These are phyloP conservation scores for Ciona savignyi DNA, from an alignment of 23 tunicate species.

Conservation along the genomic window DNA sequence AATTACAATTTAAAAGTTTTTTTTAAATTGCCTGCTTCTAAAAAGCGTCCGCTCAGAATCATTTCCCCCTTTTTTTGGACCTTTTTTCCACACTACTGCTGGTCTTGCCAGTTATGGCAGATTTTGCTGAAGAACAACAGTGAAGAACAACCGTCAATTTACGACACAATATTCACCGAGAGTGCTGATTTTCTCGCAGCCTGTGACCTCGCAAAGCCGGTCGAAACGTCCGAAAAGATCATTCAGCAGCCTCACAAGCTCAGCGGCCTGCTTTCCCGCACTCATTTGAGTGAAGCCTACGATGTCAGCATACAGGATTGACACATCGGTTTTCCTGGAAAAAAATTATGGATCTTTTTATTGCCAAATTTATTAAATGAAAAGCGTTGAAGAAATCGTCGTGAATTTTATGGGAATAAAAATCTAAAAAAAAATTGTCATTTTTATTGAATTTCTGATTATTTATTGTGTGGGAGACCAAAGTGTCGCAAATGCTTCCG, in stretches of 20 bases:
- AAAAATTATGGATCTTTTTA: background rate
- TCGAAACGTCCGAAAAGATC: constrained; percentile 95
- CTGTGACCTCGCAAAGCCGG: constrained; percentile 58
- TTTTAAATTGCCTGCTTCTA: no score
- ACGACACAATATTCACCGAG: constrained; percentile 57
- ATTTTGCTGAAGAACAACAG: no score
- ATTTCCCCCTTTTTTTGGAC: no score
- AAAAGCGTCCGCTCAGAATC: no score
- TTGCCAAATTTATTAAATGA: background rate
- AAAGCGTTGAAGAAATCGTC: background rate
- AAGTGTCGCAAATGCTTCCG: no score
- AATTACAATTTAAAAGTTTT: no score
- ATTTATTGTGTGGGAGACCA: no score
- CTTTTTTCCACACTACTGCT: no score
- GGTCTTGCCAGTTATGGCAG: no score
- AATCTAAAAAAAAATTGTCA: background rate
- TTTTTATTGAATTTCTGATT: no score
- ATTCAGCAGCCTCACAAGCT: constrained; percentile 76
- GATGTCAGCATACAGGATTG: constrained; percentile 96
- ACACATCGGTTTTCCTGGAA: constrained; percentile 79
- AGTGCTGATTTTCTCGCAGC: constrained; percentile 95
- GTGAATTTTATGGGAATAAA: background rate
- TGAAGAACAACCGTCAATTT: no score
- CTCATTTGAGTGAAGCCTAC: constrained; percentile 97
- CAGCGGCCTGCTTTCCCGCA: constrained; percentile 79